These are phyloP conservation scores for Vultur gryphus DNA, from an alignment of 2,797 vertebrate species.

Conservation along the genomic window DNA sequence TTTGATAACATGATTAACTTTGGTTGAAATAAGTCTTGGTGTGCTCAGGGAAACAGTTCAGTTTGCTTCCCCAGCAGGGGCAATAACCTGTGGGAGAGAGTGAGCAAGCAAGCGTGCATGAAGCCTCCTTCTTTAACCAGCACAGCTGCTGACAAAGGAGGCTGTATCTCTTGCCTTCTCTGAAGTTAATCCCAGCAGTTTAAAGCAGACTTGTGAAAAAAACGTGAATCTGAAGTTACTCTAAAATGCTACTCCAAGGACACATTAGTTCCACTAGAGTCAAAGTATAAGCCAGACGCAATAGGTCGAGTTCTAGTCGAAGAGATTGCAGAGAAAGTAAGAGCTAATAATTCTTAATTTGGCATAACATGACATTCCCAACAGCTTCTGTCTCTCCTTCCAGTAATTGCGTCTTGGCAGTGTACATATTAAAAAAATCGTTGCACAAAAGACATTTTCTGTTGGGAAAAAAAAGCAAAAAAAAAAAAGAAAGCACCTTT, in stretches of 20 bases:
- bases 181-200: slow-evolving; percentile 48
- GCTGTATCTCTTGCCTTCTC: neutral
- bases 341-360: slow-evolving; percentile 57
- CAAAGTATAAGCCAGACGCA: neutral
- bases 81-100: neutral
- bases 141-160: slow-evolving; percentile 42
- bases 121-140: neutral
- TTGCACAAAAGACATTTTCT: neutral
- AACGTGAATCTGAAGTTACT: slow-evolving; percentile 20
- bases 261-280: slow-evolving; percentile 55
- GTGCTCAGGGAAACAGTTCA: neutral
- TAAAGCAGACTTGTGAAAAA: slow-evolving; percentile 35
- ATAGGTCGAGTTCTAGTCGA: slow-evolving; percentile 4
- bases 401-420: neutral
- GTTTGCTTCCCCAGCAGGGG: neutral
- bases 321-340: slow-evolving; percentile 32
- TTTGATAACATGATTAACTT: neutral
- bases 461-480: neutral
- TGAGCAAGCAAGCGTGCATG: neutral
- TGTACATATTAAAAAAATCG: neutral
- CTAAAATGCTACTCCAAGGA: slow-evolving; percentile 49
- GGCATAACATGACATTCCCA: slow-evolving; percentile 31
- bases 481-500: neutral
- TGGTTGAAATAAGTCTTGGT: neutral
- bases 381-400: slow-evolving; percentile 20